Conservation (phyloP, 2,797 vertebrate genomes). For the Lindbergichthys nudifrons region DNA sequence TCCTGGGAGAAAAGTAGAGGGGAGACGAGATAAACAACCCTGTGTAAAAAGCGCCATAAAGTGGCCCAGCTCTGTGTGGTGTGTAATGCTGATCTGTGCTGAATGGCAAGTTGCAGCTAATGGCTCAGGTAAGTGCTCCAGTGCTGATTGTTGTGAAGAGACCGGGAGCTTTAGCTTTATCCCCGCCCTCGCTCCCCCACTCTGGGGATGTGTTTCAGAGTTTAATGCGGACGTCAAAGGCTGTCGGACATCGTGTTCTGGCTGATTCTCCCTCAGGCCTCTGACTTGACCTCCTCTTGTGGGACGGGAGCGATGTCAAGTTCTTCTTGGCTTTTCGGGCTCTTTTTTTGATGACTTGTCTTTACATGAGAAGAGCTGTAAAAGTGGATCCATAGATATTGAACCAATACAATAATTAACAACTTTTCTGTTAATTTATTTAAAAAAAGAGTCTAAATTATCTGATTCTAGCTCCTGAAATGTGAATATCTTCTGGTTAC, state of each 20-base stretch:
- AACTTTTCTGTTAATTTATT: too few species aligned
- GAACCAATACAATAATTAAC: too few species aligned
- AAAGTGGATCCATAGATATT: too few species aligned
- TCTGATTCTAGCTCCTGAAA: too few species aligned
- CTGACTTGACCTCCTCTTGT: slow-evolving; percentile 29
- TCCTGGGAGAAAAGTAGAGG: slow-evolving; percentile 44
- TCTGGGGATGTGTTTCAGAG: slow-evolving; percentile 60
- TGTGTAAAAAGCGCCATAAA: slow-evolving; percentile 71
- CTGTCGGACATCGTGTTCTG: slow-evolving; percentile 26
- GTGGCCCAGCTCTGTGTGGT: slow-evolving; percentile 55
- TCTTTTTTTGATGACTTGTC: slow-evolving; percentile 34
- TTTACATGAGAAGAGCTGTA: slow-evolving; percentile 22
- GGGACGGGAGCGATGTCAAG: slow-evolving; percentile 33
- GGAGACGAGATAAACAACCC: slow-evolving; percentile 66
- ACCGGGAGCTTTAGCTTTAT: slow-evolving; percentile 46
- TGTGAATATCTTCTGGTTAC: too few species aligned
- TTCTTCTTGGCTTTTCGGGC: slow-evolving; percentile 35
- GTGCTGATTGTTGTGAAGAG: slow-evolving; percentile 78
- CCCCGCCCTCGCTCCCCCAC: slow-evolving; percentile 21
- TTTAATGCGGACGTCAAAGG: slow-evolving; percentile 13
- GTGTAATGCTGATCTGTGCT: slow-evolving; percentile 81
- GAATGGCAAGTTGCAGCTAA: slow-evolving; percentile 77
- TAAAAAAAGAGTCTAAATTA: too few species aligned
- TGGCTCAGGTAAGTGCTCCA: slow-evolving; percentile 83
- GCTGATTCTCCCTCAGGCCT: slow-evolving; percentile 31